Evolutionary conservation across 2,888 invertebrate genomes (phyloP), one percentile per base, ranked within the genome.

Genomic region (Hyppa rectilinea): DNA sequence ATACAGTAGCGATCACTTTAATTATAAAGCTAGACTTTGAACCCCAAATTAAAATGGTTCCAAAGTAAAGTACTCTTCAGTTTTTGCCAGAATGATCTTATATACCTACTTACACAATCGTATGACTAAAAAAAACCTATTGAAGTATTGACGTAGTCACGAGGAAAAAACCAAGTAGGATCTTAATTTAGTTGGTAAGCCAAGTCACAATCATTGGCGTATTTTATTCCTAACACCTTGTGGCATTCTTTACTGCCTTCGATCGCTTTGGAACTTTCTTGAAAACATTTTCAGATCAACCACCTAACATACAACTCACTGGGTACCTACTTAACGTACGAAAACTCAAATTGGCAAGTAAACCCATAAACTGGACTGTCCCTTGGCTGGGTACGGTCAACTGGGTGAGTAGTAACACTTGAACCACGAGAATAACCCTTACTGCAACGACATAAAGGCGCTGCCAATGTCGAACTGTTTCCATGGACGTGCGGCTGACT

Each of bases 261-360:
- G 10, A 7, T 6, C 10, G 9, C 38, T 36, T n/a, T n/a, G 14
- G 7, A 29, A 26, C n/a, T 29, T 7, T 40, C 6, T 38, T 20
- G 7, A 23, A 43, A 56, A 20, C 29, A 23, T n/a, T 40, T 34
- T 12, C 29, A 14, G 20, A 36, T 36, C 4, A 12, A 17, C 12
- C 6, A 12, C 2, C 2, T 43, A 47, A n/a, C 17, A 29, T 12
- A 29, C 29, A 43, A 38, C 14, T 36, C 56, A 20, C 26, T 38
- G 20, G 36, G 36, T 38, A 56, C 31, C 17, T 34, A 14, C 23
- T 14, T 14, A 14, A 26, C 17, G 26, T 26, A 0, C 26, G 17
- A 17, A 49, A 59, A 29, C n/a, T 49, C 49, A 50, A 75, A 75
- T 85, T 80, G 71, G 73, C 81, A 43, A 80, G 64, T 47, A 72